A percentile compares a stretch with the other conserved stretches of the same genome.
These are phyloP conservation scores for Athene noctua DNA, from an alignment of 2,113 vertebrate species.

Conservation along the genomic window DNA sequence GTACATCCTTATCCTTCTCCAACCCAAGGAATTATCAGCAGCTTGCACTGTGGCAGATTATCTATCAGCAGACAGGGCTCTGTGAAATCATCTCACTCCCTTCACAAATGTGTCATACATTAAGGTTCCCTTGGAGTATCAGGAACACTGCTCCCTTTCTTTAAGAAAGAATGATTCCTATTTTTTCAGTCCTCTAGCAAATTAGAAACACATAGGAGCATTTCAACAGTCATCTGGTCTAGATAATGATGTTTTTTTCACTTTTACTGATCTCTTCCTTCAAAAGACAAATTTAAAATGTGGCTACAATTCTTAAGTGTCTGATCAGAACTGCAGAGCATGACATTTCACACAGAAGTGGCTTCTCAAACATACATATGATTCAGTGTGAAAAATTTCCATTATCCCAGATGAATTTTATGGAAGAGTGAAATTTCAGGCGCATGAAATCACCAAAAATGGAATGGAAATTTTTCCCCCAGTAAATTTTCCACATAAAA, in stretches of 20 bases:
- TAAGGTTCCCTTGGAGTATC: not conserved
- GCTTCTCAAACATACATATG: not conserved
- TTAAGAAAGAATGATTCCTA: not conserved
- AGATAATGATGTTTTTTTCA: not conserved
- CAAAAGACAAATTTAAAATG: not conserved
- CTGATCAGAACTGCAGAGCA: not conserved
- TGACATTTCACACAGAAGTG: not conserved
- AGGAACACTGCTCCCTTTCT: not conserved
- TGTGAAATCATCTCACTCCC: not conserved
- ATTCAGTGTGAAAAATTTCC: conserved; percentile 4
- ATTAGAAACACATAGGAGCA: not conserved
- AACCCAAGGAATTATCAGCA: not conserved
- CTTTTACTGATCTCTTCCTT: not conserved
- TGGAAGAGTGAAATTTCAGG: not conserved
- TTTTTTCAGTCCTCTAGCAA: not conserved
- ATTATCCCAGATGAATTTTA: not conserved
- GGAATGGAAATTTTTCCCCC: not conserved
- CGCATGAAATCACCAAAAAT: not conserved
- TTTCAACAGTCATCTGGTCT: not conserved
- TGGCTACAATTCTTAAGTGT: not conserved
- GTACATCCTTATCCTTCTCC: not conserved
- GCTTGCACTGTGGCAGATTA: not conserved
- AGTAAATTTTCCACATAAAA: not conserved
- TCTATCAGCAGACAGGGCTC: not conserved
- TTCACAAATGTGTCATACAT: not conserved